phyloP scores from a whole-genome alignment of 2,888 invertebrate species.

The Junonia oenone region DNA sequence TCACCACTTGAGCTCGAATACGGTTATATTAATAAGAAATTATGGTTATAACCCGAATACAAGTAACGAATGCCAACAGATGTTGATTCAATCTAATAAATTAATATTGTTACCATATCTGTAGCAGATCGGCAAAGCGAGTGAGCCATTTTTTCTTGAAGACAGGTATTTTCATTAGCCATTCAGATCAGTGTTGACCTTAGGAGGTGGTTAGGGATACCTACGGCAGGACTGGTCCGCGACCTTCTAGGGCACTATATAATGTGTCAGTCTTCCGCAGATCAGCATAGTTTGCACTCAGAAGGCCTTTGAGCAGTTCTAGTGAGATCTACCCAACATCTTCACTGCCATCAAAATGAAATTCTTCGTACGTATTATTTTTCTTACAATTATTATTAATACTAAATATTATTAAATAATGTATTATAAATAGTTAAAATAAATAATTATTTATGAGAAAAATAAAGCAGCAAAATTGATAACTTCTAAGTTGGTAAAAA shows the following conservation, averaged over 20 bases:
- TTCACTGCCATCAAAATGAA: slow-evolving; percentile 57
- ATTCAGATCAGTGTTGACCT: slow-evolving; percentile 62
- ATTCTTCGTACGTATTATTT: slow-evolving; percentile 59
- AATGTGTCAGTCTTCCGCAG: slow-evolving; percentile 52
- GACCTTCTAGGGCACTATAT: slow-evolving; percentile 67
- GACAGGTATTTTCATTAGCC: slow-evolving; percentile 56
- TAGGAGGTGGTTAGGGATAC: slow-evolving; percentile 46
- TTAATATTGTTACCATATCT: slow-evolving; percentile 47
- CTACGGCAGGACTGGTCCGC: slow-evolving; percentile 38
- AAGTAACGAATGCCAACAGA: slow-evolving; percentile 23
- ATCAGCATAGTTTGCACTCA: slow-evolving; percentile 64
- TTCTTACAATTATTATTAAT: not conserved
- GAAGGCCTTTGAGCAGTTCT: slow-evolving; percentile 72
- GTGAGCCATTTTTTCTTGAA: slow-evolving; percentile 44
- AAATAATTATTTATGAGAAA: not conserved
- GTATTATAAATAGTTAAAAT: not conserved
- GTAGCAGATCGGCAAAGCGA: slow-evolving; percentile 35
- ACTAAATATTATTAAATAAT: too few relatives aligned
- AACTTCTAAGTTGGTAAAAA: too few relatives aligned
- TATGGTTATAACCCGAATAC: slow-evolving; percentile 10
- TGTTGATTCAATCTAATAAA: slow-evolving; percentile 35
- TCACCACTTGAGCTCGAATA: not conserved
- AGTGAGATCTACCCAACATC: slow-evolving; percentile 51
- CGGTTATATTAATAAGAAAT: not conserved
- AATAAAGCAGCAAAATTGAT: not conserved